These are phyloP conservation scores for Pandion haliaetus DNA, from an alignment of 2,113 vertebrate species.

Conservation along the genomic window DNA sequence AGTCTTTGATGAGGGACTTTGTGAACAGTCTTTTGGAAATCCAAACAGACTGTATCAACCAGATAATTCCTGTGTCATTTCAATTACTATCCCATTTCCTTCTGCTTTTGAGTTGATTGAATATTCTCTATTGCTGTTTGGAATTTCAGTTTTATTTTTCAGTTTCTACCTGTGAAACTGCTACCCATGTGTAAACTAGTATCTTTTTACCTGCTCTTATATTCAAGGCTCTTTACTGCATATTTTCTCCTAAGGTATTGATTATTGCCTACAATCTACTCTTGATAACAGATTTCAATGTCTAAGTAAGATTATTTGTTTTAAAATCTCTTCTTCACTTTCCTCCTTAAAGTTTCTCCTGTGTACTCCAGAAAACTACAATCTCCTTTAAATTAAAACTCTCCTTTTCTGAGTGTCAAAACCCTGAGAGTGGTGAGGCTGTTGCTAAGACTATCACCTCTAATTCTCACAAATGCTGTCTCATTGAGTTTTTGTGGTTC, in stretches of 20 bases:
- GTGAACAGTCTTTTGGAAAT: background rate
- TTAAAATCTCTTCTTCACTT: background rate
- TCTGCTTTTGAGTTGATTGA: background rate
- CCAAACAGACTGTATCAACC: background rate
- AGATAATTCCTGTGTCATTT: background rate
- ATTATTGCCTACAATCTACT: background rate
- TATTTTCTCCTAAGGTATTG: background rate
- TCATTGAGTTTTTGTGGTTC: background rate
- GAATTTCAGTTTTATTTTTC: background rate
- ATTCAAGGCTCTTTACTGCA: background rate
- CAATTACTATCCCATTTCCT: conserved; percentile 9
- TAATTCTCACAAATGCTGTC: background rate
- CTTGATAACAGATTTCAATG: background rate
- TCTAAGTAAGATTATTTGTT: background rate
- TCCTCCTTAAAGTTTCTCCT: background rate
- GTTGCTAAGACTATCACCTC: background rate
- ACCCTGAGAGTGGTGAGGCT: background rate
- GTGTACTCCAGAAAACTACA: background rate
- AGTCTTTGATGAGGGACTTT: background rate
- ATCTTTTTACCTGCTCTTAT: background rate
- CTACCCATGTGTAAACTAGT: background rate
- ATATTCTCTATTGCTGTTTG: background rate
- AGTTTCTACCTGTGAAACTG: background rate
- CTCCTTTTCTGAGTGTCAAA: background rate
- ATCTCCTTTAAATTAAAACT: background rate